phyloP scores from a whole-genome alignment of 2,113 vertebrate species.

The Paraplagusia blochii region DNA sequence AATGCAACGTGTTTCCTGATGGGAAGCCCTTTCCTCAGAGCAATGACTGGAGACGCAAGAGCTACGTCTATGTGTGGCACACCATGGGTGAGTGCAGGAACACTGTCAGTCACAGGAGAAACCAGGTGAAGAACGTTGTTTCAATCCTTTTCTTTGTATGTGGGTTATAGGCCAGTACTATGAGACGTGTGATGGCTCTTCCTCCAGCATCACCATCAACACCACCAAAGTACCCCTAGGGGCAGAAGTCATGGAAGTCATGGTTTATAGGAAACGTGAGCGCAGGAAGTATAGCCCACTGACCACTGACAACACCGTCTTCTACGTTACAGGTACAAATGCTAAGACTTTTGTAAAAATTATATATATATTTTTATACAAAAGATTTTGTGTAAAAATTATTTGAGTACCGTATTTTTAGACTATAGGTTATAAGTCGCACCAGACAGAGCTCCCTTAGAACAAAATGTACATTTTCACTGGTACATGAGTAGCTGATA shows the following conservation, averaged over 20 bases:
- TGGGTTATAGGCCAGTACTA: slow-evolving; percentile 84
- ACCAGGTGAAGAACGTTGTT: accelerated
- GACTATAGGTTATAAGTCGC: too few species aligned
- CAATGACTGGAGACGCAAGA: slow-evolving; percentile 79
- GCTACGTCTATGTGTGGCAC: slow-evolving; percentile 90
- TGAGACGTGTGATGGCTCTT: slow-evolving; percentile 80
- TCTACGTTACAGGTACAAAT: slow-evolving; percentile 88
- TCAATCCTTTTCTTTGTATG: neutral
- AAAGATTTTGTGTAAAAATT: neutral
- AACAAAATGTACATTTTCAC: too few species aligned
- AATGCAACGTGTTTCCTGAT: slow-evolving; percentile 84
- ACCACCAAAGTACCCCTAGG: slow-evolving; percentile 84
- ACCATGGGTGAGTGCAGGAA: slow-evolving; percentile 76
- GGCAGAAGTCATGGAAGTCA: slow-evolving; percentile 84
- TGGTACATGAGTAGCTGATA: too few species aligned
- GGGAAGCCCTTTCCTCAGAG: slow-evolving; percentile 83
- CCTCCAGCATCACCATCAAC: slow-evolving; percentile 81
- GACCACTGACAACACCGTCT: slow-evolving; percentile 73
- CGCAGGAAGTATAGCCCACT: slow-evolving; percentile 74
- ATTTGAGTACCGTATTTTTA: too few species aligned
- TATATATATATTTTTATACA: too few species aligned
- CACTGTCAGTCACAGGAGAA: accelerated
- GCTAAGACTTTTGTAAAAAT: too few species aligned
- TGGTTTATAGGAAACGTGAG: slow-evolving; percentile 81
- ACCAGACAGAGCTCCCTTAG: too few species aligned